phyloP scores from a whole-genome alignment of 2,797 vertebrate genomes.

The Poecile montanus region DNA sequence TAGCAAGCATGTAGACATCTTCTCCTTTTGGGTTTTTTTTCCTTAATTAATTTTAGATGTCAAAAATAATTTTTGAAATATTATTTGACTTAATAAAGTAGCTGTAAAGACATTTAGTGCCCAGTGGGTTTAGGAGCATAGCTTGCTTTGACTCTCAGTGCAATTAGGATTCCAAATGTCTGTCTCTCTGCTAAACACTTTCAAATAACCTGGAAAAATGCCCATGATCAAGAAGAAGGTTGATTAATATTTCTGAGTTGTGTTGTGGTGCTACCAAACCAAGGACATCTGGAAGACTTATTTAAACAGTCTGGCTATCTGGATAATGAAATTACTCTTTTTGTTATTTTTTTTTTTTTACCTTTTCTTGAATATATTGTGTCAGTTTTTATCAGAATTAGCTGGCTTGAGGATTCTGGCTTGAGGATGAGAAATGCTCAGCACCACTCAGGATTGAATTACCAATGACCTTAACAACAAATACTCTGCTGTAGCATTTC shows the following conservation, averaged over 20 bases:
- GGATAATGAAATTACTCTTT: neutral
- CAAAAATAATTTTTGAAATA: neutral
- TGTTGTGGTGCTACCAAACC: neutral
- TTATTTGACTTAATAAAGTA: neutral
- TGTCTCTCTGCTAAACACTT: neutral
- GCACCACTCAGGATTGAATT: neutral
- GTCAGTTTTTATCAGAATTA: neutral
- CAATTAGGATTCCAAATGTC: neutral
- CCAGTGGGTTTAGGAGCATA: neutral
- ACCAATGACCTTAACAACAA: neutral
- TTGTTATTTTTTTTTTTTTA: neutral
- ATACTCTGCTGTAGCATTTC: neutral
- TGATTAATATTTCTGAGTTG: neutral
- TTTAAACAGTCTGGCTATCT: neutral
- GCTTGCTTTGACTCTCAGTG: neutral
- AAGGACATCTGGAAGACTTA: neutral
- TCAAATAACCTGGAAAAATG: neutral
- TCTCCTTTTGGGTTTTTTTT: accelerated
- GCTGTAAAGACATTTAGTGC: neutral
- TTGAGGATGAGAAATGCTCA: neutral
- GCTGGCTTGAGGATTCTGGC: neutral
- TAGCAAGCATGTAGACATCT: accelerated
- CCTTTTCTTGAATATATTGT: neutral
- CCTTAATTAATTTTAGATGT: neutral
- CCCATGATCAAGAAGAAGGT: neutral